Conservation (phyloP, 2,113 vertebrate genomes). For the Chinchilla lanigera region DNA sequence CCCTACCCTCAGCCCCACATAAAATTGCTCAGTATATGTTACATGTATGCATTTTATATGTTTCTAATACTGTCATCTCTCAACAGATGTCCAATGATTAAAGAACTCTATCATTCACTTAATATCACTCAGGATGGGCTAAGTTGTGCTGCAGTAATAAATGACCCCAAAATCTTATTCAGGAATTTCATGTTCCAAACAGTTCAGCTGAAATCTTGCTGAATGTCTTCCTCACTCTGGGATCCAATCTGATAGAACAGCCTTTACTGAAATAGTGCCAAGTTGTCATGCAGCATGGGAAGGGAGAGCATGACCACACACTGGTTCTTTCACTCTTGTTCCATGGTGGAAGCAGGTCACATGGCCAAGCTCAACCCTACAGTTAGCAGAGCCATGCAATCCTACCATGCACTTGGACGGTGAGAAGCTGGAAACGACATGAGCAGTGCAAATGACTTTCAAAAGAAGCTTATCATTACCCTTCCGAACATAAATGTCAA, state of each 20-base stretch:
- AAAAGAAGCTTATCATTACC: background rate
- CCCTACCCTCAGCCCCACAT: background rate
- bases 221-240: background rate
- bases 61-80: background rate
- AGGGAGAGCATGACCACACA: background rate
- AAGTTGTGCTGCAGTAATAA: background rate
- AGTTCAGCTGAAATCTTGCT: background rate
- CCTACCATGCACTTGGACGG: background rate
- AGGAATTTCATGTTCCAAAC: background rate
- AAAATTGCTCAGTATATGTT: background rate
- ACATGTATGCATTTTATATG: background rate
- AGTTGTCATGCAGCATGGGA: background rate
- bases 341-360: background rate
- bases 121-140: background rate
- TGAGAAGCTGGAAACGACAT: background rate
- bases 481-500: background rate
- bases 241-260: background rate
- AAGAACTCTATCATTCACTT: background rate
- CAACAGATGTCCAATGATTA: background rate
- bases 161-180: background rate
- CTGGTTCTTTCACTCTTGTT: background rate
- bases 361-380: background rate
- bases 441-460: background rate
- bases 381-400: background rate
- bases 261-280: background rate